phyloP scores from a whole-genome alignment of 2,888 invertebrate genomes.

The Oeneis ivallda region DNA sequence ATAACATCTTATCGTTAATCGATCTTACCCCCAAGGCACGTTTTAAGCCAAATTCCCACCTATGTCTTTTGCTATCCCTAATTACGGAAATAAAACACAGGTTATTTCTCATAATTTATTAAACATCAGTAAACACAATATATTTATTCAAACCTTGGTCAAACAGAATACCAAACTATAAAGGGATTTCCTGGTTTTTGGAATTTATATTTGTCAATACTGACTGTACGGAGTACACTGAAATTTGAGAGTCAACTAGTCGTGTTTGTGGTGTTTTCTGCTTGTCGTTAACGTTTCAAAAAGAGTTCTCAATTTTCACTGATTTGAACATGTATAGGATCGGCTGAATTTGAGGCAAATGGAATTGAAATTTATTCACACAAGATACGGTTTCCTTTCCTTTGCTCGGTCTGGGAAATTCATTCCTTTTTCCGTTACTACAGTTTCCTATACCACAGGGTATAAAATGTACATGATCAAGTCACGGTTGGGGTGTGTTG shows the following conservation, averaged over 20 bases:
- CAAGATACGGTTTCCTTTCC: conserved; percentile 24
- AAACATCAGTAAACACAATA: too few species aligned
- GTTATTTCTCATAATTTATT: too few species aligned
- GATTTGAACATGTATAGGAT: conserved; percentile 1
- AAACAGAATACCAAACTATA: background rate
- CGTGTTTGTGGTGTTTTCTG: too few species aligned
- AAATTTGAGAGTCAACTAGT: background rate
- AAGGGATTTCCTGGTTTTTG: too few species aligned
- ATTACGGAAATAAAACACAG: too few species aligned
- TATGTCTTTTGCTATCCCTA: too few species aligned
- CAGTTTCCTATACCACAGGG: conserved; percentile 33
- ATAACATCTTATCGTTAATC: too few species aligned
- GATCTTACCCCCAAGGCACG: too few species aligned
- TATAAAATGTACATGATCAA: conserved; percentile 34
- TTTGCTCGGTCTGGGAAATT: conserved; percentile 1
- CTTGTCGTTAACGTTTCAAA: conserved; percentile 17
- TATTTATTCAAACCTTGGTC: too few species aligned
- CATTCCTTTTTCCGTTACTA: conserved; percentile 20
- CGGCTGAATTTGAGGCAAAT: background rate
- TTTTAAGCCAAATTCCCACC: too few species aligned
- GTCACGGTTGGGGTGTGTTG: conserved; percentile 42
- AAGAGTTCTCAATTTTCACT: conserved; percentile 20
- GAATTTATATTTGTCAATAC: too few species aligned
- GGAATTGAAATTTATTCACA: conserved; percentile 9
- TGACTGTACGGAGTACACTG: too few species aligned